These are phyloP conservation scores for Acronicta leporina DNA, from an alignment of 2,888 invertebrate species.

Conservation along the genomic window DNA sequence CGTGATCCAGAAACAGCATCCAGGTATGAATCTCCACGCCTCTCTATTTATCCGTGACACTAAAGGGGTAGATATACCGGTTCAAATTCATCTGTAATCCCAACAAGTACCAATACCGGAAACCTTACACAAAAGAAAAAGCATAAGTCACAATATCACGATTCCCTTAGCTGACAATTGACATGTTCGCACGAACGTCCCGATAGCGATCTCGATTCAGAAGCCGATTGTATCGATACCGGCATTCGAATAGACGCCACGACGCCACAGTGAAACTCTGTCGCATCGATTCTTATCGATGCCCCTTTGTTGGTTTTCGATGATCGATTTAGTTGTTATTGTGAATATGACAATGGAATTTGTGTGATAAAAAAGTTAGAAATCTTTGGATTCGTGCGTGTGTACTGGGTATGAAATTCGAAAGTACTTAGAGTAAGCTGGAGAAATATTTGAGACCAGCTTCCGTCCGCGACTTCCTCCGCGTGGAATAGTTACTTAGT, in stretches of 20 bases:
- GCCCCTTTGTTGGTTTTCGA: slow-evolving; percentile 51
- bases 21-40: no score
- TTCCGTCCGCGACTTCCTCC: no score
- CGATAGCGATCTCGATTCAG: slow-evolving; percentile 66
- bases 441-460: no score
- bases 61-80: no score
- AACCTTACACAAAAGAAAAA: slow-evolving; percentile 10
- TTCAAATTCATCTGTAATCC: slow-evolving; percentile 10
- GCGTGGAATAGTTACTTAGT: no score
- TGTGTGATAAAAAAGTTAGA: slow-evolving; percentile 26
- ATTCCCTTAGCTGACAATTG: slow-evolving; percentile 50
- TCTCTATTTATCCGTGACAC: no score
- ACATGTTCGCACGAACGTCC: slow-evolving; percentile 67
- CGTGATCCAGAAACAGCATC: no score
- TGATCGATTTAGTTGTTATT: slow-evolving; percentile 54
- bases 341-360: slow-evolving; percentile 31
- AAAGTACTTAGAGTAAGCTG: slow-evolving; percentile 12
- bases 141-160: slow-evolving; percentile 39
- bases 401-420: slow-evolving; percentile 1
- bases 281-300: slow-evolving; percentile 54
- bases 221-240: slow-evolving; percentile 65
- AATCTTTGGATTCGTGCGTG: slow-evolving; percentile 23
- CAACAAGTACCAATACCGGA: slow-evolving; percentile 12
- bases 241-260: slow-evolving; percentile 56
- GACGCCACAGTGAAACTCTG: slow-evolving; percentile 56